Conservation (phyloP, 2,888 invertebrate genomes). For the Lampropteryx suffumata region DNA sequence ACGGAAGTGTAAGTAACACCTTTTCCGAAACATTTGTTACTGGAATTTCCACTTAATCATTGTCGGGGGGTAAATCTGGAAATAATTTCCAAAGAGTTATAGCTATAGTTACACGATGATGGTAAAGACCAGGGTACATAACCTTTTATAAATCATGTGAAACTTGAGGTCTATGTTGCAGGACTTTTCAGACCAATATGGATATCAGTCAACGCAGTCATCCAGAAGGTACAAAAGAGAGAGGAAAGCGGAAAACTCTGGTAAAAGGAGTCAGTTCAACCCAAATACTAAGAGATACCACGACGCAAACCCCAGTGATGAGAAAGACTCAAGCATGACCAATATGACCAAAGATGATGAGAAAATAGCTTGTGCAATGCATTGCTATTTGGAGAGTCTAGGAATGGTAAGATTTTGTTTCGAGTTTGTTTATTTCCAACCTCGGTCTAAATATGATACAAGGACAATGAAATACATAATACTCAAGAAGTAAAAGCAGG, state of each 20-base stretch:
- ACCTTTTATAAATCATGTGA: too few species aligned
- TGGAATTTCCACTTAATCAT: too few species aligned
- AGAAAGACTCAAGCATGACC: slow-evolving; percentile 52
- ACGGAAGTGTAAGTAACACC: slow-evolving; percentile 54
- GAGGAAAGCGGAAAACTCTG: slow-evolving; percentile 60
- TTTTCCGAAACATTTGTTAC: too few species aligned
- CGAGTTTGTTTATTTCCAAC: too few species aligned
- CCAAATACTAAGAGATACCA: slow-evolving; percentile 58
- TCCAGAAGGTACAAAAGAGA: slow-evolving; percentile 62
- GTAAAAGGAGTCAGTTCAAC: slow-evolving; percentile 73
- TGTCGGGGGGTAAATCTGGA: too few species aligned
- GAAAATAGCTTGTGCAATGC: slow-evolving; percentile 81
- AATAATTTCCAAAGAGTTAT: too few species aligned
- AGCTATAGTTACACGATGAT: too few species aligned
- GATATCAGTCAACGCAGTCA: slow-evolving; percentile 48
- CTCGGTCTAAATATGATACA: too few species aligned
- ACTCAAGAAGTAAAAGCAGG: too few species aligned
- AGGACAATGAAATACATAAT: too few species aligned
- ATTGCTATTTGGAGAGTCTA: slow-evolving; percentile 87
- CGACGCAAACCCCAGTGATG: slow-evolving; percentile 46
- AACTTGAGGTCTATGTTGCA: slow-evolving; percentile 22
- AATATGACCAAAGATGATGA: slow-evolving; percentile 50
- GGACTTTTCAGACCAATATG: slow-evolving; percentile 48
- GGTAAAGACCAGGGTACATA: too few species aligned
- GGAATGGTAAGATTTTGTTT: slow-evolving; percentile 80